These are phyloP conservation scores for Saxicola maurus DNA, from an alignment of 2,797 vertebrate genomes.

Conservation along the genomic window DNA sequence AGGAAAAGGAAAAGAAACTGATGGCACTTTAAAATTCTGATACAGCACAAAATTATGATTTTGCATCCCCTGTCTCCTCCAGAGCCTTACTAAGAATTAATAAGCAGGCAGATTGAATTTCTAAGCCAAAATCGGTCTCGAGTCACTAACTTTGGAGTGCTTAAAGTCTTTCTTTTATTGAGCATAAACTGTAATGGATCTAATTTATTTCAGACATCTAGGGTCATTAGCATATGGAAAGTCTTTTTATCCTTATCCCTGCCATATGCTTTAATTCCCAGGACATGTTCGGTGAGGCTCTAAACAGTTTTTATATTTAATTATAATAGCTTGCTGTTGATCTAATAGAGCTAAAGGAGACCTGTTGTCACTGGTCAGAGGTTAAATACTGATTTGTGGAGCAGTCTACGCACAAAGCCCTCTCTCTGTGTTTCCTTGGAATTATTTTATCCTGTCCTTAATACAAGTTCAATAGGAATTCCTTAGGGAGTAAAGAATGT, in stretches of 20 bases:
- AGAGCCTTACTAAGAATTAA: constrained; percentile 83
- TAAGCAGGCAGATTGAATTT: constrained; percentile 79
- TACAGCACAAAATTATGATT: constrained; percentile 70
- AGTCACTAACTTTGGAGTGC: constrained; percentile 82
- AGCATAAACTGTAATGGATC: constrained; percentile 81
- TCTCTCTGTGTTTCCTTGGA: constrained; percentile 29
- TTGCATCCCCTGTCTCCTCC: constrained; percentile 78
- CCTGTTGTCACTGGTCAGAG: constrained; percentile 66
- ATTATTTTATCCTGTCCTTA: constrained; percentile 49
- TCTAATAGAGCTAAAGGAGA: constrained; percentile 62
- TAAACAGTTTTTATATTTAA: constrained; percentile 76
- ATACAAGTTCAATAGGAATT: constrained; percentile 32
- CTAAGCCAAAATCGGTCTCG: constrained; percentile 82
- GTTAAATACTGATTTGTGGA: constrained; percentile 66
- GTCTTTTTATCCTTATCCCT: constrained; percentile 68
- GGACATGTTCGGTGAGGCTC: constrained; percentile 63
- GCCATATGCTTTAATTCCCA: constrained; percentile 79
- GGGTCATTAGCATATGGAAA: constrained; percentile 80
- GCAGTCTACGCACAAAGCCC: not conserved
- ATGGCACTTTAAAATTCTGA: constrained; percentile 67
- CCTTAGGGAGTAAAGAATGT: constrained; percentile 43
- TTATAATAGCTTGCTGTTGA: constrained; percentile 69
- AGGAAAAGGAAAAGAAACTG: constrained; percentile 55
- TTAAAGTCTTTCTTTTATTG: constrained; percentile 78
- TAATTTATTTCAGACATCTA: constrained; percentile 80